A percentile compares a stretch with the other conserved stretches of the same genome.
These are phyloP conservation scores for Oedothorax gibbosus DNA, from an alignment of 1,140 invertebrate species.

Conservation along the genomic window DNA sequence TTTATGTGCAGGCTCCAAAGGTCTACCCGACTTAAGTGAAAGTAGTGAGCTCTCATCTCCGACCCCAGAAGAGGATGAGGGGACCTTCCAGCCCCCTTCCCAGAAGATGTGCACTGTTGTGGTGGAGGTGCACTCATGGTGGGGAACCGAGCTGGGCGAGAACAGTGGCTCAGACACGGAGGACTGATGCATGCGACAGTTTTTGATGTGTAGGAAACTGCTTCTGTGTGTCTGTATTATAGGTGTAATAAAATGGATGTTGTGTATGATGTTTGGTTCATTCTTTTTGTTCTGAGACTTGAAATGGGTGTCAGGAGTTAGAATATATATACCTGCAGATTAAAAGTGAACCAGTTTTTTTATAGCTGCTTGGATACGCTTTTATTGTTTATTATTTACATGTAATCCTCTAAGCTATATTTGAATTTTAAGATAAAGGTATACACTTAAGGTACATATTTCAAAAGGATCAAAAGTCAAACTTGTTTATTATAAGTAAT, in stretches of 20 bases:
- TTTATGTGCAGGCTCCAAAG: conserved; percentile 65
- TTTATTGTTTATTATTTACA: no score
- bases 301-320: no score
- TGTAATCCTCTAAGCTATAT: no score
- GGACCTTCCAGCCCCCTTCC: conserved; percentile 65
- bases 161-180: conserved; percentile 65
- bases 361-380: no score
- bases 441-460: no score
- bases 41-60: conserved; percentile 64
- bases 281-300: neutral
- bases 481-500: no score
- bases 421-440: no score
- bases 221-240: conserved; percentile 18
- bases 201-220: conserved; percentile 12
- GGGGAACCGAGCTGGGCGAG: conserved; percentile 67
- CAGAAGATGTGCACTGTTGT: conserved; percentile 65
- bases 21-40: conserved; percentile 68
- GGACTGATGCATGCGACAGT: conserved; percentile 27
- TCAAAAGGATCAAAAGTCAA: no score
- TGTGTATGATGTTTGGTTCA: conserved; percentile 7
- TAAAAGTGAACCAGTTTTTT: no score
- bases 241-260: conserved; percentile 33
- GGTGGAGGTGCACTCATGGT: conserved; percentile 68
- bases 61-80: conserved; percentile 64
- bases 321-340: no score